Percentiles rank a stretch among this genome's conserved stretches.
These are phyloP conservation scores for Limonius californicus DNA, from an alignment of 1,140 invertebrate species.

Conservation along the genomic window DNA sequence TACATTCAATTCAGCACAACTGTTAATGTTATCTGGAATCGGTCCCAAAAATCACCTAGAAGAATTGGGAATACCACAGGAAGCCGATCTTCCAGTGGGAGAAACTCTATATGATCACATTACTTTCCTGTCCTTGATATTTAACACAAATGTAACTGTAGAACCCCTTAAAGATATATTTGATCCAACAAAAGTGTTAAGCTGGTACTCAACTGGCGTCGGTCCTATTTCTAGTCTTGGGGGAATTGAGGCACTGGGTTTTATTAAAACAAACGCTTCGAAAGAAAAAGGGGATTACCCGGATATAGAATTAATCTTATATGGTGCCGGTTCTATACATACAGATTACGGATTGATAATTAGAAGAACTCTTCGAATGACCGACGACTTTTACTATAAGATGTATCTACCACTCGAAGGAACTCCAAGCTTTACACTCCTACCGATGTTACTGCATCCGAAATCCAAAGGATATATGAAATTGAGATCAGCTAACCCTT, in stretches of 20 bases:
- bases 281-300: conserved; percentile 45
- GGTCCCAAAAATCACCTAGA: conserved; percentile 64
- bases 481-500: conserved; percentile 67
- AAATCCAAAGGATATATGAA: conserved; percentile 66
- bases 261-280: conserved; percentile 41
- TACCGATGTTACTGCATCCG: conserved; percentile 71
- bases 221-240: too few species aligned
- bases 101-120: conserved; percentile 56
- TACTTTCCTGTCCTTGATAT: conserved; percentile 44
- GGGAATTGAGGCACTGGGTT: conserved; percentile 44
- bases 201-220: too few species aligned
- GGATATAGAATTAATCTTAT: conserved; percentile 56
- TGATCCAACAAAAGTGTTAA: not conserved
- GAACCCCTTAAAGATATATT: too few species aligned
- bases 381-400: conserved; percentile 37
- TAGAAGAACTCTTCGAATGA: not conserved
- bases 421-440: conserved; percentile 60
- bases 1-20: conserved; percentile 70
- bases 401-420: conserved; percentile 43
- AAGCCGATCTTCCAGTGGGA: conserved; percentile 53
- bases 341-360: not conserved
- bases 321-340: conserved; percentile 40
- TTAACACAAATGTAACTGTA: not conserved
- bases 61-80: conserved; percentile 43
- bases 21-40: conserved; percentile 75